Evolutionary conservation across 1,140 invertebrate genomes (phyloP), one percentile per base, ranked within the genome.

Genomic region (Asbolus verrucosus): DNA sequence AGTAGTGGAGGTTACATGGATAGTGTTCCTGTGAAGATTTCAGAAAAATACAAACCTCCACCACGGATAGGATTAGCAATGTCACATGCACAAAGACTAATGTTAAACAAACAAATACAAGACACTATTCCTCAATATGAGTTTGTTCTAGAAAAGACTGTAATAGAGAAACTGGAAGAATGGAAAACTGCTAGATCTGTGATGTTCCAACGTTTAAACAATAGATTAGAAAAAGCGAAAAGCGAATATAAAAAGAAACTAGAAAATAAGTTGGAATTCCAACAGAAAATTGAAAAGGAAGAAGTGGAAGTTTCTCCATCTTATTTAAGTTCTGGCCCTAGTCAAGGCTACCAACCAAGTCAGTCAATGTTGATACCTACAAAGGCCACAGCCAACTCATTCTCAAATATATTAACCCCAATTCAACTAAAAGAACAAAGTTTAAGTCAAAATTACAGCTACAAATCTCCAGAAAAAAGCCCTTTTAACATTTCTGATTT

Each of bases 21-120:
- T 82, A 91, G 89, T 71, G 88, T 94, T 70, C 89, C 92, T 66
- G 92, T 95, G 38, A 94, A 94, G 85, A 94, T 95, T 80, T 89
- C 91, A 41, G 92, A 94, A 82, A 90, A 89, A 70, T 94, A 92
- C 75, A 92, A 92, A 81, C 89, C 91, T 65, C 92, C 92, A 11
- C 87, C 87, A 65, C 86, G 86, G 81, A 88, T 93, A 46, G 86
- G 88, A 70, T 79, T 93, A 72, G 88, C 91, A 38, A 87, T 88
- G 68, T 86, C 85, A 71, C 87, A 90, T 72, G 83, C 85, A 21
- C 88, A 90, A 77, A 85, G 86, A 77, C 76, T 89, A 81, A 70
- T 71, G 72, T 69, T 85, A 75, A 77, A 88, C 81, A 84, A 86
- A 78, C 79, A 85, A 76, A 81, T 83, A 77, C 81, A 82, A 73